These are phyloP conservation scores for Melozone crissalis DNA, from an alignment of 2,113 vertebrate species.

Conservation along the genomic window DNA sequence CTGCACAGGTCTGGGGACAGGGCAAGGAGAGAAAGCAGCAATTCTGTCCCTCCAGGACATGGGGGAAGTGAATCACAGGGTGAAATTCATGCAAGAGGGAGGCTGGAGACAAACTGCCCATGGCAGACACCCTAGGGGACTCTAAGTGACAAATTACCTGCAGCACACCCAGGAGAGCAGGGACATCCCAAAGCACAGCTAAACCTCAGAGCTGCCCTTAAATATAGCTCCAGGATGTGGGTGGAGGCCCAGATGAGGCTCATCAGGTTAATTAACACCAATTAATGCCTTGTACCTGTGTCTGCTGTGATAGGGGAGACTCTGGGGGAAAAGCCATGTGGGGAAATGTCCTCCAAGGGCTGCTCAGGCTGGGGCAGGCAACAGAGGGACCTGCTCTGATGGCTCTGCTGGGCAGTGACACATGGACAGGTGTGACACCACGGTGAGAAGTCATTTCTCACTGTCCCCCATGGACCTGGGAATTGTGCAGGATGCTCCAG, in stretches of 20 bases:
- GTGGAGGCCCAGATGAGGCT: background rate
- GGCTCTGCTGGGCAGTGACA: background rate
- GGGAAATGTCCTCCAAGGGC: background rate
- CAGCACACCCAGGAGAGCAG: background rate
- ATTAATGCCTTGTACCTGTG: background rate
- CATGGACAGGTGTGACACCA: accelerated
- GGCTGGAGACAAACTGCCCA: accelerated
- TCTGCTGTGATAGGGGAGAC: background rate
- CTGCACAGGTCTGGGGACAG: background rate
- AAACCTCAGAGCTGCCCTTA: background rate
- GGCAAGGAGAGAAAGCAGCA: background rate
- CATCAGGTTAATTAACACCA: background rate
- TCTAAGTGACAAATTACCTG: no score
- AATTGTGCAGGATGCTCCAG: background rate
- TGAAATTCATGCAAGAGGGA: accelerated
- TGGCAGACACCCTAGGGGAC: accelerated
- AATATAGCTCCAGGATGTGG: background rate
- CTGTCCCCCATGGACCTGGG: accelerated
- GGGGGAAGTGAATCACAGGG: background rate
- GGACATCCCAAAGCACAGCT: accelerated
- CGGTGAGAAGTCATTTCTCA: accelerated
- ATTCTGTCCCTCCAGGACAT: background rate
- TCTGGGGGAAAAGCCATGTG: background rate
- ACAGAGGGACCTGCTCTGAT: background rate
- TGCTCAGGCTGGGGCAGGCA: background rate